Percentiles rank a stretch among this genome's conserved stretches.
These are phyloP conservation scores for Noctua janthe DNA, from an alignment of 2,888 invertebrate genomes.

Conservation along the genomic window DNA sequence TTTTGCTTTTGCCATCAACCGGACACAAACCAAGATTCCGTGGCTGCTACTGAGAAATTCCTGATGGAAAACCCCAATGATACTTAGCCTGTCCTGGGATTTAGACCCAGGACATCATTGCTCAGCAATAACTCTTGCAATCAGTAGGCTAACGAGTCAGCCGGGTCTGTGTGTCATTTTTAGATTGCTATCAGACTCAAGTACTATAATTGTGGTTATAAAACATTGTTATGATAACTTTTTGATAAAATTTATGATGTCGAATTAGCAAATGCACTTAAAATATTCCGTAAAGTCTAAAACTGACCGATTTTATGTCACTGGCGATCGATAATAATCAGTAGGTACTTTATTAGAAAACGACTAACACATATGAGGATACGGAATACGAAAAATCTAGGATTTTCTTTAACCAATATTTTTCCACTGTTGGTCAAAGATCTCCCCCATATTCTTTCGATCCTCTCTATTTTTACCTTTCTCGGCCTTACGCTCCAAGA, in stretches of 20 bases:
- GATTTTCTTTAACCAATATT: neutral
- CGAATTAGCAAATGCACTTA: constrained; percentile 5
- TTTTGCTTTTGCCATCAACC: neutral
- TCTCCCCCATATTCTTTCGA: neutral
- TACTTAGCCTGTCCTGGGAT: neutral
- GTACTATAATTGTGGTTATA: neutral
- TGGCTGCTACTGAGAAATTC: neutral
- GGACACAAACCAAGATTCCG: neutral
- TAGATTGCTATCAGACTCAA: neutral
- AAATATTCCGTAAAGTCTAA: neutral
- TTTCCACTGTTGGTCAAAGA: neutral
- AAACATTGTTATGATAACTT: neutral
- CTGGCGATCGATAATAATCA: neutral
- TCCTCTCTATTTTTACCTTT: too few relatives aligned
- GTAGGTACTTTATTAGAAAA: neutral
- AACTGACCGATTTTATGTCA: neutral
- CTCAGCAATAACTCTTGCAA: neutral
- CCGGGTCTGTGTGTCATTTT: neutral
- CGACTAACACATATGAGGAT: neutral
- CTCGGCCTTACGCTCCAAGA: neutral
- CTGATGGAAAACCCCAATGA: neutral
- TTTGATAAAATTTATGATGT: neutral
- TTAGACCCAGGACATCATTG: neutral
- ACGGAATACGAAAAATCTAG: neutral
- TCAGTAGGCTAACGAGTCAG: neutral